Conservation (phyloP, 2,797 vertebrate genomes). For the Halcyon badia region DNA sequence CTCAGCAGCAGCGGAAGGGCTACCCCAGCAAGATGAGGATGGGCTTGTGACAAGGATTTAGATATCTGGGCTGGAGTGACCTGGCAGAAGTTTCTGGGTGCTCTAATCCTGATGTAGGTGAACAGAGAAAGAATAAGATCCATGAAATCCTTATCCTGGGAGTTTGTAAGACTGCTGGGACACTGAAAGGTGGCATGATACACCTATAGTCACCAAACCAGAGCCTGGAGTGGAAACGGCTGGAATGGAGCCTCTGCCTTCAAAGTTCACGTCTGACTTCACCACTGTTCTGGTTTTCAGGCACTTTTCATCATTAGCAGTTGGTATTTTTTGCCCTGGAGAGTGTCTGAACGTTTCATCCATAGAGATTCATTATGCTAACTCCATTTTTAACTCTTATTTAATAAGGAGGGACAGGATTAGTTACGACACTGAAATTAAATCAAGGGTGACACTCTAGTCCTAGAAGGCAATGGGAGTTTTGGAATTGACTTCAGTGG, state of each 20-base stretch:
- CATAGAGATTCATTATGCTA: neutral
- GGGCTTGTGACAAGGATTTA: neutral
- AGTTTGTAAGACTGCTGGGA: neutral
- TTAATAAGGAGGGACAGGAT: neutral
- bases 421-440: neutral
- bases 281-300: neutral
- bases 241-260: neutral
- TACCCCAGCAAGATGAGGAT: neutral
- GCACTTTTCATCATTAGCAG: neutral
- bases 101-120: neutral
- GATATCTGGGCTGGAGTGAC: neutral
- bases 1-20: neutral
- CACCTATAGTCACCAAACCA: neutral
- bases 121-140: neutral
- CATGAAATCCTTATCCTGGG: neutral
- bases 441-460: neutral
- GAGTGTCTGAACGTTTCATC: neutral
- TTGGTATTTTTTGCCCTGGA: neutral
- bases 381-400: neutral
- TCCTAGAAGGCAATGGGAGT: neutral
- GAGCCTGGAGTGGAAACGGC: neutral
- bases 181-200: neutral
- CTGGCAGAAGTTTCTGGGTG: neutral
- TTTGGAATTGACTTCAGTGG: conserved; percentile 9
- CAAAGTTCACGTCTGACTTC: neutral